A percentile compares a stretch with the other conserved stretches of the same genome.
Evolutionary conservation across 2,888 invertebrate species (phyloP).

Genomic region (Andrena praecox): DNA sequence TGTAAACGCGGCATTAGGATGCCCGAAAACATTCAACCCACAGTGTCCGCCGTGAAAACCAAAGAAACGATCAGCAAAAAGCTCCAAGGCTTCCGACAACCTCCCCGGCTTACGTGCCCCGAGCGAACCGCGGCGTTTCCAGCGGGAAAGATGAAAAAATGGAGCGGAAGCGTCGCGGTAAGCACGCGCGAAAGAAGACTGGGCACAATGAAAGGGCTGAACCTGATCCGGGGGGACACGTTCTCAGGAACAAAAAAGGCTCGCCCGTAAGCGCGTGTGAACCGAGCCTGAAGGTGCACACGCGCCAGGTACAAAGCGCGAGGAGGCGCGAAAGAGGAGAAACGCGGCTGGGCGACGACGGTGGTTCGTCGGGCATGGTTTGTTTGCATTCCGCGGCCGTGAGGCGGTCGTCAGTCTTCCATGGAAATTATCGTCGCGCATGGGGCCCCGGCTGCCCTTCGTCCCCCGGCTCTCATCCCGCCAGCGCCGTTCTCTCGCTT

Average conservation of each 20-base stretch:
- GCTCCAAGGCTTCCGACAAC: neutral
- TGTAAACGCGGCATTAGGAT: no score
- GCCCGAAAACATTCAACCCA: no score
- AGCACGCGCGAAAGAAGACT: neutral
- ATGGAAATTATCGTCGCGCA: constrained; percentile 69
- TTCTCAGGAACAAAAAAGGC: constrained; percentile 37
- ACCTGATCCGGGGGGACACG: constrained; percentile 48
- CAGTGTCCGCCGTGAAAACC: no score
- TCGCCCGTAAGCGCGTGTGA: constrained; percentile 59
- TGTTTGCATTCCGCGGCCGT: constrained; percentile 74
- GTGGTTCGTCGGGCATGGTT: constrained; percentile 62
- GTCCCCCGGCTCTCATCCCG: constrained; percentile 14
- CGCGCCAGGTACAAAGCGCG: constrained; percentile 48
- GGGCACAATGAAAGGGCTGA: constrained; percentile 21
- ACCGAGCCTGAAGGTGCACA: constrained; percentile 55
- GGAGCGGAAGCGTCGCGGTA: constrained; percentile 24
- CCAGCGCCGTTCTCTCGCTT: neutral
- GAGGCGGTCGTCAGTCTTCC: constrained; percentile 67
- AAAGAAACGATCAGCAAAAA: no score
- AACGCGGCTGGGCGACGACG: constrained; percentile 28
- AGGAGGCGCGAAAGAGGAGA: constrained; percentile 52
- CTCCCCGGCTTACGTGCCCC: neutral
- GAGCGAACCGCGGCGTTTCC: neutral
- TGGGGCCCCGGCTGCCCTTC: constrained; percentile 47
- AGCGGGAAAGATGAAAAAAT: neutral